These are phyloP conservation scores for Puntigrus tetrazona DNA, from an alignment of 2,113 vertebrate species.

Conservation along the genomic window DNA sequence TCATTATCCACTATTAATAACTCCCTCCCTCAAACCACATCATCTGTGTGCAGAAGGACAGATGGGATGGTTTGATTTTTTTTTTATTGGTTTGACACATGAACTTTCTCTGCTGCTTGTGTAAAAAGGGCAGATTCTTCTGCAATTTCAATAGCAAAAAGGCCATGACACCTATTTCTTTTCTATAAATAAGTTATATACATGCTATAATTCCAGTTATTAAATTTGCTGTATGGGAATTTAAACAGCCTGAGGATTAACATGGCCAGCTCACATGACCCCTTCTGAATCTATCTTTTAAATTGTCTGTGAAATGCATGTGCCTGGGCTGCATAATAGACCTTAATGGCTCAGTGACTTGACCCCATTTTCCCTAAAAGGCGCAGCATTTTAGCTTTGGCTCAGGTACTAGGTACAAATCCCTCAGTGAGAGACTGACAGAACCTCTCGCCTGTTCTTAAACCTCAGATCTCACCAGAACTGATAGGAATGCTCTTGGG, in stretches of 20 bases:
- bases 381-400: conserved; percentile 1
- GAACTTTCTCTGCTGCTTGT: background rate
- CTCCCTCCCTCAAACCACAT: conserved; percentile 2
- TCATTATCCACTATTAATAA: conserved; percentile 40
- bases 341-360: conserved; percentile 17
- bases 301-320: background rate
- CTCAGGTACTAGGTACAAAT: background rate
- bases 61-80: conserved; percentile 20
- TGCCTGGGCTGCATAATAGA: background rate
- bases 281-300: background rate
- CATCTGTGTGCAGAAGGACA: conserved; percentile 16
- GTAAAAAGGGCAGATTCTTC: background rate
- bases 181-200: background rate
- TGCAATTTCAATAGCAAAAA: conserved; percentile 4
- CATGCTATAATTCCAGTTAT: conserved; percentile 1
- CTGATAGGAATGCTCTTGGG: background rate
- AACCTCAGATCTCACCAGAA: conserved; percentile 11
- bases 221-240: background rate
- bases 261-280: background rate
- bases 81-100: conserved; percentile 12
- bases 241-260: background rate
- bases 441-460: conserved; percentile 9
- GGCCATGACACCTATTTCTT: background rate
- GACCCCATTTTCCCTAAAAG: background rate
- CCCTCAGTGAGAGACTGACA: background rate